Conservation (phyloP, 1,140 invertebrate species). For the Aphis gossypii region DNA sequence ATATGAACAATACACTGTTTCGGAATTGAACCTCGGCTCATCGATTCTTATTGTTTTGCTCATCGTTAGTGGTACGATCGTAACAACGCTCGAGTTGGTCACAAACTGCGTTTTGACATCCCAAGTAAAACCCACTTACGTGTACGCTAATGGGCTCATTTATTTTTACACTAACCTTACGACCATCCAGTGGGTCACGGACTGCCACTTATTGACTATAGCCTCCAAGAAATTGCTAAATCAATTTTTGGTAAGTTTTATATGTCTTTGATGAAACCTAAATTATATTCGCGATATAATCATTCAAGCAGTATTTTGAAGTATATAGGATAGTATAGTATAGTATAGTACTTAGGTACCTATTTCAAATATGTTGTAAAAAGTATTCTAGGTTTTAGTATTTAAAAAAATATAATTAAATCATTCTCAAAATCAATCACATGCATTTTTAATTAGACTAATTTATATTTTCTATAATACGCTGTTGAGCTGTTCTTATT, state of each 20-base stretch:
- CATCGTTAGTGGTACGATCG: not conserved
- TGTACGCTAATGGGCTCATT: not conserved
- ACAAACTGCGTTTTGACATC: not conserved
- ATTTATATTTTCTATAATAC: too few species aligned
- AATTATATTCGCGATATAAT: too few species aligned
- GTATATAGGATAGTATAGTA: too few species aligned
- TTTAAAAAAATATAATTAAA: not conserved
- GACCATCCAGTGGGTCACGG: not conserved
- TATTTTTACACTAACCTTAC: constrained; percentile 25
- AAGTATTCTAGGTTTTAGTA: not conserved
- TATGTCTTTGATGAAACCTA: not conserved
- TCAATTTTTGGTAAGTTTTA: not conserved
- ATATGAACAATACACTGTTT: not conserved
- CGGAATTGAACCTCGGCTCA: not conserved
- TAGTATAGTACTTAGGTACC: not conserved
- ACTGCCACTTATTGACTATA: constrained; percentile 16
- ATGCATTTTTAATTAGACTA: too few species aligned
- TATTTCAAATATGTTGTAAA: not conserved
- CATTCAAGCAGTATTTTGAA: not conserved
- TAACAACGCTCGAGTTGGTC: not conserved
- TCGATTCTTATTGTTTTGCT: not conserved
- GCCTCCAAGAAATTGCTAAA: not conserved
- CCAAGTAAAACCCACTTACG: not conserved
- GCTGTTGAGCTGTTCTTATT: too few species aligned
- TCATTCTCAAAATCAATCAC: not conserved